Conservation (phyloP, 2,113 vertebrate genomes). For the Tupaia tana region DNA sequence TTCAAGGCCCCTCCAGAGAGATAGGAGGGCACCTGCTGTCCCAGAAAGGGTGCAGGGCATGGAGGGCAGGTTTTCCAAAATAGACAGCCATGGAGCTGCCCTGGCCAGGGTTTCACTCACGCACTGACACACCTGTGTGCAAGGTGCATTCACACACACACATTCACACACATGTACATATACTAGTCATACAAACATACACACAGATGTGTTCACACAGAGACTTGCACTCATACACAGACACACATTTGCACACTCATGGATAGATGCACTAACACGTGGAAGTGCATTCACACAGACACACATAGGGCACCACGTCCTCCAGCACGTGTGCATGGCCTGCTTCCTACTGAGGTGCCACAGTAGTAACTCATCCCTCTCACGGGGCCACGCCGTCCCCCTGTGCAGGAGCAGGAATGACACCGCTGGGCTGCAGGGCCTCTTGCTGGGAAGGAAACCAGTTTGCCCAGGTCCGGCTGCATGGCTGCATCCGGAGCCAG, state of each 20-base stretch:
- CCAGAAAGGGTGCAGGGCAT: neutral
- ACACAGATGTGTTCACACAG: too few relatives aligned
- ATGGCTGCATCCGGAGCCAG: neutral
- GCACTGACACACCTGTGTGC: neutral
- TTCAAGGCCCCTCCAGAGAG: neutral
- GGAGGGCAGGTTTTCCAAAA: neutral
- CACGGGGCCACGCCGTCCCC: neutral
- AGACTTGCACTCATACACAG: too few relatives aligned
- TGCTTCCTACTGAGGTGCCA: neutral
- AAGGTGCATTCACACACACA: too few relatives aligned
- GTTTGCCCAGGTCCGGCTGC: neutral
- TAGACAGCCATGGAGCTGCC: neutral
- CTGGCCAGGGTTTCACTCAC: neutral
- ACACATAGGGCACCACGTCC: too few relatives aligned
- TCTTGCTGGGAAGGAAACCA: neutral
- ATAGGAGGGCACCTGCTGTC: neutral
- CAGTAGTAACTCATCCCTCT: neutral
- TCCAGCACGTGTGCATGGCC: neutral
- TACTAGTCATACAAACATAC: too few relatives aligned
- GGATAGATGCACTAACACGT: neutral
- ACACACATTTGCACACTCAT: neutral
- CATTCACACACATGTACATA: neutral
- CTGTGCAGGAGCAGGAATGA: neutral
- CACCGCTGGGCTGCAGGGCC: neutral
- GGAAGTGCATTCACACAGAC: neutral